Evolutionary conservation across 2,888 invertebrate genomes (phyloP), one percentile per base, ranked within the genome.

Genomic region (Entomobrya multifasciata): DNA sequence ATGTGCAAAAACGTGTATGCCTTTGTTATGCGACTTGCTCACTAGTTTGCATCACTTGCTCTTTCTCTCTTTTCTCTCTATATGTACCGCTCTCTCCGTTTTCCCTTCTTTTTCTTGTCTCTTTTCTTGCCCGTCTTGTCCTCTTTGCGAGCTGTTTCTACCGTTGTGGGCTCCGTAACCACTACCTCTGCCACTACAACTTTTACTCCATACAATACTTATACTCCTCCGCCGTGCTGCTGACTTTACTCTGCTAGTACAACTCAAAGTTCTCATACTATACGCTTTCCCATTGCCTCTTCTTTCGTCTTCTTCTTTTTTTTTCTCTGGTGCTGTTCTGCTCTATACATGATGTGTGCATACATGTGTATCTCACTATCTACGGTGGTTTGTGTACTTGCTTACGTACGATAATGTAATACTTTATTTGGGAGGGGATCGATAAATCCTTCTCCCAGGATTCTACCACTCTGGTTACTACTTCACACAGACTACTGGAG

Each of bases 381-480:
- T 55, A 30, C n/a, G n/a, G n/a, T 57, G 44, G 36, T 62, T 74
- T 36, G 30, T 62, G 62, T 44, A 36, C 65, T 79, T 74, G 57
- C 79, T 65, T 83, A 78, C 77, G 65, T 83, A 70, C 87, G 79
- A 87, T 79, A 87, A 84, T 76, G 83, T 78, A 78, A 84, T 87
- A 82, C 79, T 77, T 78, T 83, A 79, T 87, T 84, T 62, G 60
- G 83, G 78, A 78, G 78, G 76, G 72, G 87, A 90, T 90, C 90
- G 88, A 90, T 90, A 90, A 89, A 88, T 90, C 87, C 81, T 88
- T 87, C 88, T 74, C 84, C 60, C 77, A 88, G 86, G 88, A 84
- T 86, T 88, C 88, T 86, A 83, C 82, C 77, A 65, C 44, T 67
- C 36, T 36, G 27, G n/a, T 67, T 52, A 20, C 44, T 44, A 41